phyloP scores from a whole-genome alignment of 2,797 vertebrate species.

The Champsocephalus esox region DNA sequence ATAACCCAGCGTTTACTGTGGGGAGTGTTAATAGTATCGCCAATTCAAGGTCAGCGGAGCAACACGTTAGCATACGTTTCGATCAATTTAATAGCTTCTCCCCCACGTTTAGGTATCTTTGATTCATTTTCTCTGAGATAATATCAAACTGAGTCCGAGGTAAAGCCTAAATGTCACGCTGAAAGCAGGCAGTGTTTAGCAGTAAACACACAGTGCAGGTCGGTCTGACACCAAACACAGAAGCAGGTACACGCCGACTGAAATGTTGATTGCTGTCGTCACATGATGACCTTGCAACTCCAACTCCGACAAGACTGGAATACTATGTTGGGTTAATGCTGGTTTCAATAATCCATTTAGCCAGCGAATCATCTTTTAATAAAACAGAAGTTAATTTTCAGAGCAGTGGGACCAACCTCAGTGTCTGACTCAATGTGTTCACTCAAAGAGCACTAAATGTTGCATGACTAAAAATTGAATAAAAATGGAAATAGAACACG shows the following conservation, averaged over 20 bases:
- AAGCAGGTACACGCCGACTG: constrained; percentile 6
- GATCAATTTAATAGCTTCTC: constrained; percentile 19
- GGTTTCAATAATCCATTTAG: constrained; percentile 15
- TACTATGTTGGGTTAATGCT: not conserved
- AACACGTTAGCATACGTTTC: constrained; percentile 14
- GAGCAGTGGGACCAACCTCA: not conserved
- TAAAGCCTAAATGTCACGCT: constrained; percentile 40
- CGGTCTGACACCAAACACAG: constrained; percentile 40
- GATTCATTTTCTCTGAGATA: constrained; percentile 26
- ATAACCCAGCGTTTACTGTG: constrained; percentile 46
- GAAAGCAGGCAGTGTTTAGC: constrained; percentile 59
- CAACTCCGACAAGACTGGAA: constrained; percentile 8
- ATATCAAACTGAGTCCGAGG: not conserved
- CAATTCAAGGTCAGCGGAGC: constrained; percentile 62
- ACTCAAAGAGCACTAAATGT: not conserved
- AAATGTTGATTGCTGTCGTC: constrained; percentile 13
- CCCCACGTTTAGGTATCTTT: constrained; percentile 8
- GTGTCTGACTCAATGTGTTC: not conserved
- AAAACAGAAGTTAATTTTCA: not conserved
- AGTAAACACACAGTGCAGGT: constrained; percentile 67
- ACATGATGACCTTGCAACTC: constrained; percentile 31
- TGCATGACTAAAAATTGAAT: not conserved
- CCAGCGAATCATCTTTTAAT: not conserved
- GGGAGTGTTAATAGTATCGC: constrained; percentile 47
- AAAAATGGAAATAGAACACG: not conserved